Evolutionary conservation across 2,888 invertebrate species (phyloP), one percentile per base, ranked within the genome.

Genomic region (Zaprionus bogoriensis): DNA sequence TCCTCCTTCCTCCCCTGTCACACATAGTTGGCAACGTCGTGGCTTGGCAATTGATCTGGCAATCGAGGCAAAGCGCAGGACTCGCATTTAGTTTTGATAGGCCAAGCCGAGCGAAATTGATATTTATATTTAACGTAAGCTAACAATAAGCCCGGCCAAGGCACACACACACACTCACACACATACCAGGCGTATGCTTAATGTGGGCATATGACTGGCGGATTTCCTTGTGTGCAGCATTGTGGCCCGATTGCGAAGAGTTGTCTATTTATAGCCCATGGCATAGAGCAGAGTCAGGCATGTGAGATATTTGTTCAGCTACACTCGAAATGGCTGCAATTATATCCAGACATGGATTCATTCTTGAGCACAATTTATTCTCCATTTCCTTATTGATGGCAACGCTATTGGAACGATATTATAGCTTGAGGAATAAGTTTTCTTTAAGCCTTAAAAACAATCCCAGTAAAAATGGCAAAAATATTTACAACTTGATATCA

Each of bases 61-160:
- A 86, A 80, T 86, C 74, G 74, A 54, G 32, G 23, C 58, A 50
- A 66, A 55, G 60, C 75, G 70, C 80, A 53, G 62, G 54, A 61
- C 76, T 75, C 57, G 54, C 77, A 85, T 82, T 76, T 79, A 69
- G 83, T 85, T 85, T 61, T 75, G 74, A 64, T 69, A 57, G 80
- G 58, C 60, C 62, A 47, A 61, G 65, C 75, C 36, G 60, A 39
- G 23, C 52, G 81, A 83, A 80, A 86, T 80, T 86, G 84, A 86
- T 80, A 86, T 80, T 86, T 77, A 83, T 83, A 83, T 86, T 80
- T 80, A 80, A 81, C 80, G 63, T 80, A 77, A 86, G 76, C 71
- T 55, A 73, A 76, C 83, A 83, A 76, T 73, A 85, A 75, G 79
- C 86, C 66, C 27, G 45, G 57, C 67, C 63, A 59, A 46, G 36